Percentiles rank a stretch among this genome's conserved stretches.
These are phyloP conservation scores for Ailuropoda melanoleuca DNA, from an alignment of 2,113 vertebrate species.

Conservation along the genomic window DNA sequence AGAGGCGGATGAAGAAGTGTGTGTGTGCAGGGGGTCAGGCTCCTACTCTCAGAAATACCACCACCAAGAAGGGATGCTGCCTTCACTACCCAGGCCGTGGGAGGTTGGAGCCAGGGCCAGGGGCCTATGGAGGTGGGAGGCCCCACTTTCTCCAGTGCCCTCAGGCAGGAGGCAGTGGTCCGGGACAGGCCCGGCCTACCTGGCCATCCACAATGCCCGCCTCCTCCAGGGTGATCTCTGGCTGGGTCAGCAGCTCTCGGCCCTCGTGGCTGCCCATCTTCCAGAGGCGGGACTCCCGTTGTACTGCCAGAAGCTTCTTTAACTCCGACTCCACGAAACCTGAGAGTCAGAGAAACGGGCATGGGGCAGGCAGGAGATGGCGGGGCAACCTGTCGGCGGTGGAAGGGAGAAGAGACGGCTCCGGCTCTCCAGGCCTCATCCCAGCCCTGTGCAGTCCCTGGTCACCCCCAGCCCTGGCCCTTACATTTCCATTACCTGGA, in stretches of 20 bases:
- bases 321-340: constrained; percentile 55
- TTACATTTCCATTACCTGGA: neutral
- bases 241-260: neutral
- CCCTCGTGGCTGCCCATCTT: neutral
- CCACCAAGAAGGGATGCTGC: neutral
- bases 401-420: neutral
- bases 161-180: neutral
- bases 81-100: neutral
- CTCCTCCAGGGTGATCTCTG: constrained; percentile 37
- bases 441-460: fast-evolving
- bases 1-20: neutral
- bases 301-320: constrained; percentile 33
- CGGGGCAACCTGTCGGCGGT: neutral
- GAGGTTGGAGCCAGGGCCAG: neutral
- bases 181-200: neutral
- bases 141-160: too few relatives aligned
- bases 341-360: neutral
- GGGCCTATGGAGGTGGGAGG: neutral
- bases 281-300: constrained; percentile 40
- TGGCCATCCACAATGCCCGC: neutral
- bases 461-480: neutral
- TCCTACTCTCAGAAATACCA: neutral
- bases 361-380: neutral
- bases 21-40: fast-evolving
- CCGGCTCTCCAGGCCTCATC: neutral